Base-by-base conservation (phyloP, 1,140 invertebrate species). In the Drosophila leontia region DNA sequence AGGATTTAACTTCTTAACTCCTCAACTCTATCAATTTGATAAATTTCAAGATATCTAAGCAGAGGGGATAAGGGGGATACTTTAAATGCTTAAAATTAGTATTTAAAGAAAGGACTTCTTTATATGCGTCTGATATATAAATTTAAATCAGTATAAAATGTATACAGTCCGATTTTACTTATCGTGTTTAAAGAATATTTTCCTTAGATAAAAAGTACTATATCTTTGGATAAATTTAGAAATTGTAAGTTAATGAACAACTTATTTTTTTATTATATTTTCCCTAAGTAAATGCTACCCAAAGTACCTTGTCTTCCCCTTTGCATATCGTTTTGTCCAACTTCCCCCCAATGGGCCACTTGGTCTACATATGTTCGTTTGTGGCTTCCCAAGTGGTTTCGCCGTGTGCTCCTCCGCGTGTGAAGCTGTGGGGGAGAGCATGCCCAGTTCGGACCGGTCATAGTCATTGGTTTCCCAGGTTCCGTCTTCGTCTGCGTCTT, bases 381-480 rank as follows among this genome's bases (percentile, higher is more conserved):
- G 67, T 17, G 67, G 58, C 19, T n/a, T 26, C 13, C 53, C 35
- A 9, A 23, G 51, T 37, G 34, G 3, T 15, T 15, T 1, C 5
- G 12, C n/a, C 35, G 6, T 8, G 17, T 53, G 56, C 57, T 63
- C 39, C 47, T 34, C 47, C 67, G 12, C 61, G 41, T 62, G 79
- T 56, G 56, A 72, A 72, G 61, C 68, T 59, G 59, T 19, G 19
- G 23, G 35, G 26, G 15, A 23, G 74, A 63, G 75, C 42, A 82
- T 74, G 45, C 37, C 61, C 37, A 55, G 41, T 51, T 82, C 75
- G 48, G n/a, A 37, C 47, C 50, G 35, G 56, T 80, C 75, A 60
- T 56, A 59, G 57, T 80, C 59, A 45, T 35, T 71, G 53, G 53
- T 37, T 64, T 80, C 45, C 41, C 60, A 41, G 45, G 42, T 62